A percentile compares a stretch with the other conserved stretches of the same genome.
These are phyloP conservation scores for Chrysolina oricalcia DNA, from an alignment of 2,888 invertebrate genomes.

Conservation along the genomic window DNA sequence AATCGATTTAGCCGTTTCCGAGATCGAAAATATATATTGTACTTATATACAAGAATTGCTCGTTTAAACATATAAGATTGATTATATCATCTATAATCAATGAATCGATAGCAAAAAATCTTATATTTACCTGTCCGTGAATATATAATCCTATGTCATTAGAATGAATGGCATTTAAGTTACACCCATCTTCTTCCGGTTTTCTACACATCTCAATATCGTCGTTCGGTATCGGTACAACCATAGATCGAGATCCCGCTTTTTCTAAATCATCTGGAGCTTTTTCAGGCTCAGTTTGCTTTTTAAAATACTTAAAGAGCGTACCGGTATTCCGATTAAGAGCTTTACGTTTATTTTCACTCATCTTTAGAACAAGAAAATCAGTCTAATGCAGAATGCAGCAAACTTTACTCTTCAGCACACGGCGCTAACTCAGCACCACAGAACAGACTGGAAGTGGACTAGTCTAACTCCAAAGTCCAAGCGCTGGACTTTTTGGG, in stretches of 20 bases:
- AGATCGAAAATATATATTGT: background rate
- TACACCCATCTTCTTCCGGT: slow-evolving; percentile 6
- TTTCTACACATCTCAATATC: slow-evolving; percentile 3
- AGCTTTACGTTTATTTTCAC: slow-evolving; percentile 12
- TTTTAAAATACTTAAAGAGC: slow-evolving; percentile 1
- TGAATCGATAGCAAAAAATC: background rate
- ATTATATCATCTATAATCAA: too few species aligned
- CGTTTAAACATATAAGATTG: background rate
- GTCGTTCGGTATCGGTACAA: background rate
- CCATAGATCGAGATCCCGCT: background rate
- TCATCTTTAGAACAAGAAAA: background rate
- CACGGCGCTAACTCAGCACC: slow-evolving; percentile 3
- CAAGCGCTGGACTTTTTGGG: background rate
- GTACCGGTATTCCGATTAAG: background rate
- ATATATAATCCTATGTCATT: slow-evolving; percentile 6
- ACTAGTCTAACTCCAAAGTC: background rate
- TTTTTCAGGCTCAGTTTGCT: slow-evolving; percentile 2
- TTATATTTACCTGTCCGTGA: slow-evolving; percentile 12
- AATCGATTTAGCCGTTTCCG: too few species aligned
- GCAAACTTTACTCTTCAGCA: background rate
- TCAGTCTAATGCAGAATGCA: background rate
- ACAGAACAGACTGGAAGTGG: background rate
- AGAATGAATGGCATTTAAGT: background rate
- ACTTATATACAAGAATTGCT: background rate
- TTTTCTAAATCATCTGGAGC: slow-evolving; percentile 8